These are phyloP conservation scores for Trachelus iudaicus DNA, from an alignment of 2,888 invertebrate species.

Conservation along the genomic window DNA sequence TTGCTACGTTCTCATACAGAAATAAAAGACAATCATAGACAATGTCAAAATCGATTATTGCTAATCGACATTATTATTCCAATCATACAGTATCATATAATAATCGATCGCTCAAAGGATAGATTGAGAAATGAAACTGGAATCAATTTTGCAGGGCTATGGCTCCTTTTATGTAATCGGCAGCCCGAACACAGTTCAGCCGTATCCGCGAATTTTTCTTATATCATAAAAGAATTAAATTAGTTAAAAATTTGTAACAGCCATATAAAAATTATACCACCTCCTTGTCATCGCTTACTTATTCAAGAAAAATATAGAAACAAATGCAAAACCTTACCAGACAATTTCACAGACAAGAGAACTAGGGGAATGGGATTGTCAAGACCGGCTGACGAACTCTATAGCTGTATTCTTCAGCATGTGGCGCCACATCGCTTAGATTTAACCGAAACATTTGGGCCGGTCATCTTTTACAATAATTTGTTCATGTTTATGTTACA, in stretches of 20 bases:
- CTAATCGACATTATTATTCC: background rate
- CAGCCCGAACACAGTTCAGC: slow-evolving; percentile 4
- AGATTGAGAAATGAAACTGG: background rate
- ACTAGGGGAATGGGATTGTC: slow-evolving; percentile 24
- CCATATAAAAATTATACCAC: background rate
- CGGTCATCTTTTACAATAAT: background rate
- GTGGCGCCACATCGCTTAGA: background rate
- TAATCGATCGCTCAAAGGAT: background rate
- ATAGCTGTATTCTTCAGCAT: background rate
- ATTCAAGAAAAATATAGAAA: slow-evolving; percentile 22
- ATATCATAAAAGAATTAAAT: slow-evolving; percentile 4
- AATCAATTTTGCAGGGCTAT: slow-evolving; percentile 29
- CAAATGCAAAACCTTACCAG: slow-evolving; percentile 35
- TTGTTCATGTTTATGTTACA: background rate
- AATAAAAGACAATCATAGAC: background rate
- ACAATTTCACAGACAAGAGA: slow-evolving; percentile 33
- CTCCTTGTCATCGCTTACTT: background rate
- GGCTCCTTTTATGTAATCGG: slow-evolving; percentile 46
- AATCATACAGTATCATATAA: background rate
- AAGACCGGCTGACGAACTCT: slow-evolving; percentile 11
- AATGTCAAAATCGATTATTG: background rate
- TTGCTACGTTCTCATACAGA: background rate
- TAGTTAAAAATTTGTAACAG: slow-evolving; percentile 3
- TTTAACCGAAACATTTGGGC: background rate
- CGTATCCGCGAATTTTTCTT: background rate